Evolutionary conservation across 2,888 invertebrate species (phyloP).

Genomic region (Drosophila cognata): DNA sequence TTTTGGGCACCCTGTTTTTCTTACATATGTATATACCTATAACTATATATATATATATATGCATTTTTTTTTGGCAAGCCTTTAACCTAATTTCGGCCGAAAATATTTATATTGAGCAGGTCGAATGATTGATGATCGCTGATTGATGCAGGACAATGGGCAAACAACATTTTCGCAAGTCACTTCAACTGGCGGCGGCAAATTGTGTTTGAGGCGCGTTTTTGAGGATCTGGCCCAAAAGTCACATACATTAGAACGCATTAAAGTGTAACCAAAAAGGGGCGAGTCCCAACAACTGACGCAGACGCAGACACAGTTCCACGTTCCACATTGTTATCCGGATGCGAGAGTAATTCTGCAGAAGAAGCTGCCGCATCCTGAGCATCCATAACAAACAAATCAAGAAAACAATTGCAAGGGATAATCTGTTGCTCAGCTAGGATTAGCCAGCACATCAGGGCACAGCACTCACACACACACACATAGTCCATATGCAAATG

Average conservation of each 20-base stretch:
- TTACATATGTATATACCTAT: neutral
- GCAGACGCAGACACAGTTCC: slow-evolving; percentile 17
- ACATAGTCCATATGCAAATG: slow-evolving; percentile 60
- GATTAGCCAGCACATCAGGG: slow-evolving; percentile 69
- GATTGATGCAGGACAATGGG: slow-evolving; percentile 65
- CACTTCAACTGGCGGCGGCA: slow-evolving; percentile 67
- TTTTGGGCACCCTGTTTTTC: slow-evolving; percentile 9
- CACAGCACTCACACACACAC: slow-evolving; percentile 21
- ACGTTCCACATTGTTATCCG: slow-evolving; percentile 52
- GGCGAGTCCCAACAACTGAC: slow-evolving; percentile 52
- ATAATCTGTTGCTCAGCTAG: slow-evolving; percentile 78
- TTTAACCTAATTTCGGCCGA: slow-evolving; percentile 79
- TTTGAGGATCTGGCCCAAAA: slow-evolving; percentile 69
- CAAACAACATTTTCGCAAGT: slow-evolving; percentile 64
- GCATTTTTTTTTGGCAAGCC: slow-evolving; percentile 49
- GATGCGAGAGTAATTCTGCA: slow-evolving; percentile 34
- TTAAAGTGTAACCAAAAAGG: slow-evolving; percentile 81
- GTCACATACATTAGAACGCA: slow-evolving; percentile 83
- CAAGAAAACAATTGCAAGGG: slow-evolving; percentile 80
- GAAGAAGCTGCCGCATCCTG: slow-evolving; percentile 36
- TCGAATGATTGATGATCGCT: slow-evolving; percentile 70
- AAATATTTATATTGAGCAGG: slow-evolving; percentile 75
- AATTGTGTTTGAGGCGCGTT: slow-evolving; percentile 51
- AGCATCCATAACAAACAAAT: slow-evolving; percentile 76
- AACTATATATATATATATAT: neutral